A percentile compares a stretch with the other conserved stretches of the same genome.
Conservation (phyloP, 2,888 invertebrate genomes). For the Tenthredo notha region DNA sequence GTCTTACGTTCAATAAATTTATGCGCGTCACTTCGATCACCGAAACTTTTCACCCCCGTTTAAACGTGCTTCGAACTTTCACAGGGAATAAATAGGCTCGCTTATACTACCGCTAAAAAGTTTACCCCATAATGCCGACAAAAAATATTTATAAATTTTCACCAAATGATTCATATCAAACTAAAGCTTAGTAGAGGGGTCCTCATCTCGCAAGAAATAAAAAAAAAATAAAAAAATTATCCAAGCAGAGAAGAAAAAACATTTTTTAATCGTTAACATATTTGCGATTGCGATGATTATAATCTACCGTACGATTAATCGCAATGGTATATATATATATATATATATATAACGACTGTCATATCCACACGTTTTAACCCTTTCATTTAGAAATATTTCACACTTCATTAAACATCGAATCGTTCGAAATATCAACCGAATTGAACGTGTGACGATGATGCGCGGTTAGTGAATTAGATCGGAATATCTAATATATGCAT, state of each 20-base stretch:
- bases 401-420: slow-evolving; percentile 25
- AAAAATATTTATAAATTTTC: not conserved
- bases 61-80: not conserved
- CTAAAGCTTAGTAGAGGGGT: not conserved
- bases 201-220: no score
- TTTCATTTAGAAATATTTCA: slow-evolving; percentile 34
- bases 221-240: no score
- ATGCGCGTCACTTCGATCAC: slow-evolving; percentile 31
- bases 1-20: slow-evolving; percentile 41
- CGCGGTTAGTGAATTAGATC: not conserved
- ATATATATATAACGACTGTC: not conserved
- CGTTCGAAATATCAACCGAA: slow-evolving; percentile 14
- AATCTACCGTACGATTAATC: not conserved
- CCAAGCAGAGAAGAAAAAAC: no score
- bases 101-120: not conserved
- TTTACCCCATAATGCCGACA: not conserved
- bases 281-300: not conserved
- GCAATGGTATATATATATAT: not conserved
- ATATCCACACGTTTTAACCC: not conserved
- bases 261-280: not conserved
- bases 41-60: slow-evolving; percentile 23
- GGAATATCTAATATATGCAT: slow-evolving; percentile 33
- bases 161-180: not conserved
- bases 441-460: not conserved
- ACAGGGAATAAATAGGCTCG: not conserved